phyloP scores from a whole-genome alignment of 2,888 invertebrate species.

The Phytoseiulus persimilis region DNA sequence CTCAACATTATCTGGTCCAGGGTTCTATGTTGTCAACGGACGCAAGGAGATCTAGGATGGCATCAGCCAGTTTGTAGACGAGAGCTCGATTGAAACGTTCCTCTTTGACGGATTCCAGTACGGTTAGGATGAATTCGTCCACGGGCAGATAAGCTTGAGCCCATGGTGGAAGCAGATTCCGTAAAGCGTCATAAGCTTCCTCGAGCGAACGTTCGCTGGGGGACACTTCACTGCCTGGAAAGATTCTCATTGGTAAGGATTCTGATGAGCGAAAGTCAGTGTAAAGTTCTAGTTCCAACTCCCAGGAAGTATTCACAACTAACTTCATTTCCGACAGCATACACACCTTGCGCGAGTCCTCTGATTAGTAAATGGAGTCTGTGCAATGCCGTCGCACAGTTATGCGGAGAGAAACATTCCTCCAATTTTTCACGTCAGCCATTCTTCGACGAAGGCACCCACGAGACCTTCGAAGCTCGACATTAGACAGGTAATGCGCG shows the following conservation, averaged over 20 bases:
- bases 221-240: constrained; percentile 8
- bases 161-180: neutral
- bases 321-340: too few relatives aligned
- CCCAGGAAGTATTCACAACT: too few relatives aligned
- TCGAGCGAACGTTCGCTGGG: neutral
- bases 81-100: constrained; percentile 31
- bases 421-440: constrained; percentile 26
- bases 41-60: constrained; percentile 23
- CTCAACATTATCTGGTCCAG: constrained; percentile 19
- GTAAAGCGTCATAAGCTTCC: neutral
- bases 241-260: neutral
- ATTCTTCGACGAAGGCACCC: neutral
- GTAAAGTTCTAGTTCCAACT: too few relatives aligned
- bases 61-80: constrained; percentile 29
- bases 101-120: constrained; percentile 16
- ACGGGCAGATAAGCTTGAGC: constrained; percentile 10
- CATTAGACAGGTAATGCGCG: constrained; percentile 7
- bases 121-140: neutral
- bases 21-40: constrained; percentile 29
- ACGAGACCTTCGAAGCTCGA: constrained; percentile 11
- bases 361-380: constrained; percentile 26
- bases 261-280: too few relatives aligned
- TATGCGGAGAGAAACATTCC: constrained; percentile 14
- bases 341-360: constrained; percentile 17
- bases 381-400: constrained; percentile 20